Evolutionary conservation across 1,140 invertebrate genomes (phyloP), one percentile per base, ranked within the genome.

Genomic region (Drosophila paulistorum): DNA sequence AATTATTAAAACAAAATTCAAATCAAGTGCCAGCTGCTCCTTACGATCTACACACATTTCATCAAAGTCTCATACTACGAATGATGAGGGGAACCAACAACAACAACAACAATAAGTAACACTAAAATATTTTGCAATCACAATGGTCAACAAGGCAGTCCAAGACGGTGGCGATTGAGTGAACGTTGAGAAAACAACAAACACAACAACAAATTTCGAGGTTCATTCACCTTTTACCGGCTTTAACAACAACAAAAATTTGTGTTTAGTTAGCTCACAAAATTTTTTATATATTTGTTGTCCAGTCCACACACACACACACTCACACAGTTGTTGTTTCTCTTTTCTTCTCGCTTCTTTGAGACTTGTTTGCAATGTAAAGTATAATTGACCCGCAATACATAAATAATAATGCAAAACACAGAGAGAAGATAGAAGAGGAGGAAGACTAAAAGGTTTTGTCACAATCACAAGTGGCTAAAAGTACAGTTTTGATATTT

Each of bases 361-460:
- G 63, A 70, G 20, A 26, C 39, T 70, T 68, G 57, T 71, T 67
- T 65, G 17, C 72, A 77, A 77, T 83, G 68, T 87, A 83, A 79
- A 65, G 58, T 75, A 81, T 65, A 77, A 67, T 83, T 80, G 78
- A 78, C 78, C 78, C 70, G 86, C 57, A 79, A 86, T 86, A 72
- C 65, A 48, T 71, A 65, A 64, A 66, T 41, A 74, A 23, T 60
- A 11, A 35, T 58, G 61, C 54, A 39, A 57, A 26, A 42, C 37
- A 61, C 26, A 61, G 81, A 73, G 65, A 65, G 70, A 75, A 73
- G 75, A 57, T 81, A 11, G 35, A 37, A 9, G 30, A 26, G 1
- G 2, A 23, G 2, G 35, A 74, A 74, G 14, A 48, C 45, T 23
- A 51, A 14, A 51, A 7, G 9, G 10, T 51, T 51, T 51, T 51